Percentiles rank a stretch among this genome's conserved stretches.
Evolutionary conservation across 2,113 vertebrate species (phyloP).

Genomic region (Hydropotes inermis): DNA sequence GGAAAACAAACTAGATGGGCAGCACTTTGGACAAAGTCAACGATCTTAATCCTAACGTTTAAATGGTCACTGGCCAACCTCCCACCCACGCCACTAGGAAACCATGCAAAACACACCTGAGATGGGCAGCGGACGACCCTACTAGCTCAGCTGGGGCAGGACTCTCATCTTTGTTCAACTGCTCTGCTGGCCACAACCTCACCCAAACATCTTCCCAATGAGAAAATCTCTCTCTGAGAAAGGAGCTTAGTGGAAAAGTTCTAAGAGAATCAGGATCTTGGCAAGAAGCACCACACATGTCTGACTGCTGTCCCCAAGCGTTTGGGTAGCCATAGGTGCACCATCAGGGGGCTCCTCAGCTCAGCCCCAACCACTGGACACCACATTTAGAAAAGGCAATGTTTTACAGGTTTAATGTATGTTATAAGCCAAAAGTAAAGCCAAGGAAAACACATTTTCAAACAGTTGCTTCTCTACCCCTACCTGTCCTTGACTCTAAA

Average conservation of each 20-base stretch:
- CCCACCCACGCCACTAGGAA: background rate
- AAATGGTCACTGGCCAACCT: background rate
- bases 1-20: background rate
- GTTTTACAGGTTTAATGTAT: background rate
- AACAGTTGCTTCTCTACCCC: background rate
- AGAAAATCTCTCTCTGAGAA: background rate
- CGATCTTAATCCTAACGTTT: background rate
- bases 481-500: background rate
- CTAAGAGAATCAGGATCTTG: background rate
- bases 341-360: background rate
- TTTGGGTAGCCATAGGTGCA: fast-evolving
- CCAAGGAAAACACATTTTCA: background rate
- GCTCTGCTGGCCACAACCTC: background rate
- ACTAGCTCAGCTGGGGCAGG: background rate
- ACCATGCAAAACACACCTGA: background rate
- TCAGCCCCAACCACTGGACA: too few relatives aligned
- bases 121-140: background rate
- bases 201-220: background rate
- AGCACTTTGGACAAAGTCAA: background rate
- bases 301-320: too few relatives aligned
- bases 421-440: background rate
- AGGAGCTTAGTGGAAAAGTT: background rate
- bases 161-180: background rate
- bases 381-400: background rate
- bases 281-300: background rate